Percentiles rank a stretch among this genome's conserved stretches.
These are phyloP conservation scores for Drosophila lacicola DNA, from an alignment of 2,888 invertebrate species.

Conservation along the genomic window DNA sequence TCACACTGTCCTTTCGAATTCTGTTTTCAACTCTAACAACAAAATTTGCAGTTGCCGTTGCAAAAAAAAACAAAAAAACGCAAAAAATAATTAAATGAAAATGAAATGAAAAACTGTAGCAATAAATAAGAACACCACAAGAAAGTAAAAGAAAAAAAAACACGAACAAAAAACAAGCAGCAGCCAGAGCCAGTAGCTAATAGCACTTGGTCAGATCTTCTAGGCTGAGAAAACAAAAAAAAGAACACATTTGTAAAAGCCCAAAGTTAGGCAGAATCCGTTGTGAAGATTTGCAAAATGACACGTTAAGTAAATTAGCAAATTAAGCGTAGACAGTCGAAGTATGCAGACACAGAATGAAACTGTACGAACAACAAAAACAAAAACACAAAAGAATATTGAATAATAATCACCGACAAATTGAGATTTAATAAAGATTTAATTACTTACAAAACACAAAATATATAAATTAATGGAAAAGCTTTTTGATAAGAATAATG, in stretches of 20 bases:
- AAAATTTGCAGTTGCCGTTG: conserved; percentile 66
- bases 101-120: conserved; percentile 38
- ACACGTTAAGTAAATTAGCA: conserved; percentile 51
- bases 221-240: conserved; percentile 14
- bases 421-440: conserved; percentile 80
- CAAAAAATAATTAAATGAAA: conserved; percentile 27
- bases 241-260: conserved; percentile 38
- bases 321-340: conserved; percentile 47
- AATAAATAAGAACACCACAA: conserved; percentile 43
- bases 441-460: conserved; percentile 68
- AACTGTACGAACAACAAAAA: conserved; percentile 26
- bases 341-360: conserved; percentile 25
- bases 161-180: conserved; percentile 21
- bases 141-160: conserved; percentile 9
- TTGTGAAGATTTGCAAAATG: conserved; percentile 51
- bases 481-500: too few relatives aligned
- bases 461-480: background rate
- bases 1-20: conserved; percentile 51
- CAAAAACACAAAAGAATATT: conserved; percentile 68
- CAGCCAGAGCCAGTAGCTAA: conserved; percentile 21
- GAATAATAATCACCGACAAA: conserved; percentile 79
- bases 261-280: conserved; percentile 22
- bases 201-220: conserved; percentile 16
- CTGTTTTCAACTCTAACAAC: conserved; percentile 41
- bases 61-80: conserved; percentile 35